Conservation (phyloP, 2,888 invertebrate genomes). For the Doris montereyensis region DNA sequence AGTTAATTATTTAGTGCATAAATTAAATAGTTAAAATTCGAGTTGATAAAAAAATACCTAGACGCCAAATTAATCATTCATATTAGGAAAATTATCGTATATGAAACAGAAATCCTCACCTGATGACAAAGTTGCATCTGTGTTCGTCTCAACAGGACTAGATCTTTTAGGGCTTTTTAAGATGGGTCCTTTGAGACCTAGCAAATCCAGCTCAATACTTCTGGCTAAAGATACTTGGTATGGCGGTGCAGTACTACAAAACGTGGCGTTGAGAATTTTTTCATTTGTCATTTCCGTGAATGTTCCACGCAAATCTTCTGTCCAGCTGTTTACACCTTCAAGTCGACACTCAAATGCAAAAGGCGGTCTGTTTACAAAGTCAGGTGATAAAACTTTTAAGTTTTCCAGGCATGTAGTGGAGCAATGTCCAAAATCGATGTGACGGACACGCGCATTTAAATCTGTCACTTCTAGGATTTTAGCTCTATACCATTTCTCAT, state of each 20-base stretch:
- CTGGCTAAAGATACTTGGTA: constrained; percentile 45
- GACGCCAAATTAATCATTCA: too few relatives aligned
- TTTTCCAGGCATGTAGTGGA: constrained; percentile 52
- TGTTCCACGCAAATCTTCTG: constrained; percentile 41
- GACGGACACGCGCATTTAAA: constrained; percentile 75
- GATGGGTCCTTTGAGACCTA: constrained; percentile 33
- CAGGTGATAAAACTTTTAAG: constrained; percentile 30
- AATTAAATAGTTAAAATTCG: too few relatives aligned
- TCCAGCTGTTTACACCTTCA: constrained; percentile 46
- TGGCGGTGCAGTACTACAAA: constrained; percentile 38
- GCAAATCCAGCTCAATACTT: constrained; percentile 45
- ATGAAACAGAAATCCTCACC: too few relatives aligned
- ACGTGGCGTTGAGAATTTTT: constrained; percentile 45
- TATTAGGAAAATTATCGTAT: too few relatives aligned
- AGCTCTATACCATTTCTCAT: constrained; percentile 81
- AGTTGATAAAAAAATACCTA: too few relatives aligned
- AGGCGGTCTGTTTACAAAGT: constrained; percentile 46
- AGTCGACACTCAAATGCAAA: constrained; percentile 49
- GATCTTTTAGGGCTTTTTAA: too few relatives aligned
- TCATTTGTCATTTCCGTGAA: constrained; percentile 46
- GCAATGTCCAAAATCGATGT: constrained; percentile 78
- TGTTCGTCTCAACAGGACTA: too few relatives aligned
- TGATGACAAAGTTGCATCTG: too few relatives aligned
- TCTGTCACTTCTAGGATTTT: constrained; percentile 74
- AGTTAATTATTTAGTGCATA: too few relatives aligned